A percentile compares a stretch with the other conserved stretches of the same genome.
These are phyloP conservation scores for Leptinotarsa juncta DNA, from an alignment of 2,888 invertebrate species.

Conservation along the genomic window DNA sequence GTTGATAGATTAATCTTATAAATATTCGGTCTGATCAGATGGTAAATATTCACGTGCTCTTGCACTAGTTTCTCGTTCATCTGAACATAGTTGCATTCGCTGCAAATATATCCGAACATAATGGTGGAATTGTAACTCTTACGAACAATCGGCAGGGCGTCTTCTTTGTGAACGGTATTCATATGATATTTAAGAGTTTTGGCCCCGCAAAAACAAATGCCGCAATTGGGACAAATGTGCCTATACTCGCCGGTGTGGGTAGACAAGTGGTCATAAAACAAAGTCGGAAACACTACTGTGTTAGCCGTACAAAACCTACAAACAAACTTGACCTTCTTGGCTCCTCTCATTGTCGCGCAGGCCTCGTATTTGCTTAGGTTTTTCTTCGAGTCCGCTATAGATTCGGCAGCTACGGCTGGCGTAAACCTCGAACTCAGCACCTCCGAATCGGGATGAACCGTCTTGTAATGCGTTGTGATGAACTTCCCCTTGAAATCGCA, in stretches of 20 bases:
- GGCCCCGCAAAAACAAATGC: slow-evolving; percentile 52
- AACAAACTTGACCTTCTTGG: slow-evolving; percentile 48
- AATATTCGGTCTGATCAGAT: slow-evolving; percentile 66
- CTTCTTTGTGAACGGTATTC: slow-evolving; percentile 48
- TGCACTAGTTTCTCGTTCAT: slow-evolving; percentile 72
- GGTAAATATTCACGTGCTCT: slow-evolving; percentile 72
- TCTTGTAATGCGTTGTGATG: slow-evolving; percentile 76
- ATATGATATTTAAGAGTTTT: slow-evolving; percentile 57
- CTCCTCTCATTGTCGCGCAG: slow-evolving; percentile 20
- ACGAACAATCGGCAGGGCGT: slow-evolving; percentile 39
- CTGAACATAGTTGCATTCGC: slow-evolving; percentile 80
- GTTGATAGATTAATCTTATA: slow-evolving; percentile 60
- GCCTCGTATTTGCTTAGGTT: slow-evolving; percentile 51
- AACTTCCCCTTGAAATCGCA: slow-evolving; percentile 72
- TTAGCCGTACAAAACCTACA: slow-evolving; percentile 62
- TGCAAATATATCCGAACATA: slow-evolving; percentile 71
- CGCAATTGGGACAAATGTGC: slow-evolving; percentile 74
- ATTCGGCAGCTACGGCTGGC: slow-evolving; percentile 67
- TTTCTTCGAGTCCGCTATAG: slow-evolving; percentile 66
- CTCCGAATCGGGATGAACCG: slow-evolving; percentile 74
- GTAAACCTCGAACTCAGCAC: slow-evolving; percentile 74
- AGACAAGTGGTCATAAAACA: slow-evolving; percentile 79
- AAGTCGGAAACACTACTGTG: slow-evolving; percentile 51
- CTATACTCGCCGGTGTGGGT: slow-evolving; percentile 84
- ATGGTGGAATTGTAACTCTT: slow-evolving; percentile 39